These are phyloP conservation scores for Aldrovandia affinis DNA, from an alignment of 2,797 vertebrate genomes.

Conservation along the genomic window DNA sequence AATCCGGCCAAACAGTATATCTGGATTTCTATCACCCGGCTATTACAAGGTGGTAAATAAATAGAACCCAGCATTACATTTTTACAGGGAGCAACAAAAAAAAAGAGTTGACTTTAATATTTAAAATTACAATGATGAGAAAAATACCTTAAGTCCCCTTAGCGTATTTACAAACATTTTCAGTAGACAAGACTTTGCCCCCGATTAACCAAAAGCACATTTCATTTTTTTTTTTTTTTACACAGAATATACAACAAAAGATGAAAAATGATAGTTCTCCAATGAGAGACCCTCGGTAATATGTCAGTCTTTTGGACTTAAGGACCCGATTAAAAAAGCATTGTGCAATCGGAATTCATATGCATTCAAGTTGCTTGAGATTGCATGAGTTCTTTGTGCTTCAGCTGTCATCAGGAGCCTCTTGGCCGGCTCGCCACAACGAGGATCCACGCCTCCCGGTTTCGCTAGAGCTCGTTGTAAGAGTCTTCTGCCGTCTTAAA, in stretches of 20 bases:
- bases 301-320: conserved; percentile 13
- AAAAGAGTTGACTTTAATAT: not conserved
- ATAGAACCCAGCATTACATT: conserved; percentile 20
- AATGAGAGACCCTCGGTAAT: conserved; percentile 3
- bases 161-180: conserved; percentile 29
- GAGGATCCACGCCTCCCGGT: conserved; percentile 40
- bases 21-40: not conserved
- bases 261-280: conserved; percentile 14
- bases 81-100: conserved; percentile 7
- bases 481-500: conserved; percentile 84
- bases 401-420: conserved; percentile 71
- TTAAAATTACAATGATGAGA: conserved; percentile 10
- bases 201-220: not conserved
- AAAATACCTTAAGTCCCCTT: conserved; percentile 8
- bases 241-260: conserved; percentile 17
- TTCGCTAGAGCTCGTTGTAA: conserved; percentile 80
- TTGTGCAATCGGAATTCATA: conserved; percentile 37
- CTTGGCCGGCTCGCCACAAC: conserved; percentile 38
- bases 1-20: not conserved
- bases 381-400: conserved; percentile 70
- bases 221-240: not conserved
- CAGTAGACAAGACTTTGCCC: conserved; percentile 6
- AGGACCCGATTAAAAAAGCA: conserved; percentile 17
- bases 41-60: not conserved
- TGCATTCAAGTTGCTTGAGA: conserved; percentile 32